Percentiles rank a stretch among this genome's conserved stretches.
phyloP scores from a whole-genome alignment of 2,797 vertebrate species.

The Denticeps clupeoides region DNA sequence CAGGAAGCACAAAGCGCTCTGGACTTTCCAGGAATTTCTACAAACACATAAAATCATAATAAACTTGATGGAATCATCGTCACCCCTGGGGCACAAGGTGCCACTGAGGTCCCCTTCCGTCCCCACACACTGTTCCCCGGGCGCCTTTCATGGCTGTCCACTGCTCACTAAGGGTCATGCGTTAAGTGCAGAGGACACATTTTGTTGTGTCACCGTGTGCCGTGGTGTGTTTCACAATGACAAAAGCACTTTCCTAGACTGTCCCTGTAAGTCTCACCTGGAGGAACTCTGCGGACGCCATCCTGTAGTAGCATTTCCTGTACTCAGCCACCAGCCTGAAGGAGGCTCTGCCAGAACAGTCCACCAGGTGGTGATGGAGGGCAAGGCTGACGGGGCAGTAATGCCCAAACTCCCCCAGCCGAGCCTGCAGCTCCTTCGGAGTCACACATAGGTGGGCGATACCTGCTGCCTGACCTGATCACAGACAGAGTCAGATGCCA shows the following conservation, averaged over 20 bases:
- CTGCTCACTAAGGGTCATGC: no score
- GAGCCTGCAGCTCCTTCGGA: constrained; percentile 62
- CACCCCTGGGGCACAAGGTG: no score
- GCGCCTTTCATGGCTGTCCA: no score
- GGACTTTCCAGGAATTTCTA: constrained; percentile 77
- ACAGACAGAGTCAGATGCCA: no score
- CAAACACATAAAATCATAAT: constrained; percentile 4
- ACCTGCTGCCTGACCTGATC: constrained; percentile 76
- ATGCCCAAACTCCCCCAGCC: constrained; percentile 74
- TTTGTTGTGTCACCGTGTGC: no score
- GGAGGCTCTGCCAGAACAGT: constrained; percentile 60
- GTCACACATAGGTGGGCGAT: constrained; percentile 77
- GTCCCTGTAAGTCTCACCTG: no score
- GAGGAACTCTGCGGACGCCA: constrained; percentile 69
- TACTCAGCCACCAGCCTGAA: constrained; percentile 74
- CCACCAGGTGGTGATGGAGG: constrained; percentile 65
- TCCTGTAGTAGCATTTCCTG: constrained; percentile 75
- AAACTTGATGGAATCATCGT: not conserved
- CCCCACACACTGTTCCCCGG: no score
- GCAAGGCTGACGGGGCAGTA: constrained; percentile 86
- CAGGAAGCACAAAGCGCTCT: constrained; percentile 69
- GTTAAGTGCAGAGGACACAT: no score
- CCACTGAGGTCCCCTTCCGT: no score
- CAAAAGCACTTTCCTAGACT: no score
- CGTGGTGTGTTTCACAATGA: no score